These are phyloP conservation scores for Cremastobaeus sp. DNA, from an alignment of 2,888 invertebrate genomes.

Conservation along the genomic window DNA sequence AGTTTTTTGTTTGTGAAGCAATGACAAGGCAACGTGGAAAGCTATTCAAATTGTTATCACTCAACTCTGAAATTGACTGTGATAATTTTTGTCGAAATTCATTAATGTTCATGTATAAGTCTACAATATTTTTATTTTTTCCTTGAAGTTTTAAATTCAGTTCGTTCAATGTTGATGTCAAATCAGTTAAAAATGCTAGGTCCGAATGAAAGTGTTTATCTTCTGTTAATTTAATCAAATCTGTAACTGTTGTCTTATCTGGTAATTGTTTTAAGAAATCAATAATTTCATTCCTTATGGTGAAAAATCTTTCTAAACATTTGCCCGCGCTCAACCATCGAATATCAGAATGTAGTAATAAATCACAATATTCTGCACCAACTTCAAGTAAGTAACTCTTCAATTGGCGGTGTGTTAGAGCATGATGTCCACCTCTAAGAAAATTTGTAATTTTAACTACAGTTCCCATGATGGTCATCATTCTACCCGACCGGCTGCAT, in stretches of 20 bases:
- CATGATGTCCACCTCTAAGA: constrained; percentile 3
- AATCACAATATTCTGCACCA: constrained; percentile 19
- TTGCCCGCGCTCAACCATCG: constrained; percentile 33
- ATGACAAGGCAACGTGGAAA: not conserved
- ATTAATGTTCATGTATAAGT: constrained; percentile 8
- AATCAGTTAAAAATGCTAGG: constrained; percentile 13
- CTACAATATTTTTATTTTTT: not conserved
- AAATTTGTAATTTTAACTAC: constrained; percentile 28
- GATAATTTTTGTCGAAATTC: constrained; percentile 1
- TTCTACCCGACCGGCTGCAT: constrained; percentile 4
- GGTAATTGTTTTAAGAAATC: not conserved
- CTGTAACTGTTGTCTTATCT: not conserved
- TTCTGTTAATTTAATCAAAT: constrained; percentile 3
- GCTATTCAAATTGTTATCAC: not conserved
- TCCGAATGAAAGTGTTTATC: not conserved
- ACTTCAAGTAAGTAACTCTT: constrained; percentile 18
- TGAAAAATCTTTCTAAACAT: constrained; percentile 16
- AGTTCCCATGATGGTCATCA: not conserved
- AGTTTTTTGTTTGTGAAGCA: not conserved
- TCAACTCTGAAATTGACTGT: not conserved
- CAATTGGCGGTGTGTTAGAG: constrained; percentile 15
- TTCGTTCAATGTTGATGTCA: too few species aligned
- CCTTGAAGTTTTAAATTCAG: too few species aligned
- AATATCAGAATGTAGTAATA: constrained; percentile 13
- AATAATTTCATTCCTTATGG: not conserved